phyloP scores from a whole-genome alignment of 2,888 invertebrate species.

The Nysson spinosus region DNA sequence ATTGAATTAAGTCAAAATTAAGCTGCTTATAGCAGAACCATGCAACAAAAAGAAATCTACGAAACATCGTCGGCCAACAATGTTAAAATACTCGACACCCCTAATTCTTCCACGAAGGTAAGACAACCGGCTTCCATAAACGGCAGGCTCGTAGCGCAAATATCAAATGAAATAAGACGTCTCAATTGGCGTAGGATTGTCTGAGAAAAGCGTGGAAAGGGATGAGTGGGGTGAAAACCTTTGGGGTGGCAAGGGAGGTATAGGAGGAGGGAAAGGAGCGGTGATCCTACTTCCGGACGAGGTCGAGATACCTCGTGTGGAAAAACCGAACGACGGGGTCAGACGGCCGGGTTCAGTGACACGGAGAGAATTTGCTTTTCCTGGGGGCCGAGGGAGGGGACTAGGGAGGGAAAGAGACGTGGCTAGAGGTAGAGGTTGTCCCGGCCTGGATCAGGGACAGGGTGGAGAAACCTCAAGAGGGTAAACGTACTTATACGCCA shows the following conservation, averaged over 20 bases:
- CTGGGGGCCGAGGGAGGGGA: constrained; percentile 50
- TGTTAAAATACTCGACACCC: no score
- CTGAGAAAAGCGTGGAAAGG: not conserved
- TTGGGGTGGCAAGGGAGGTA: not conserved
- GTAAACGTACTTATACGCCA: constrained; percentile 51
- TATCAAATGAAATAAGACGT: not conserved
- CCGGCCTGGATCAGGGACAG: constrained; percentile 5
- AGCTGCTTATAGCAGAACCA: no score
- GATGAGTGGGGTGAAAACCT: not conserved
- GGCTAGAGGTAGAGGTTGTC: constrained; percentile 6
- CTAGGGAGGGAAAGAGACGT: constrained; percentile 9
- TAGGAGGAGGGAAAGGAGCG: constrained; percentile 22
- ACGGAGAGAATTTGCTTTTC: constrained; percentile 72
- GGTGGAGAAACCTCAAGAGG: constrained; percentile 32
- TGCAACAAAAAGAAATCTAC: no score
- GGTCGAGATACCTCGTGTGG: constrained; percentile 71
- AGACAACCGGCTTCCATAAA: no score
- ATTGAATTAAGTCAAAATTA: no score
- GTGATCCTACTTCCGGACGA: constrained; percentile 66
- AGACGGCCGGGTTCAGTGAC: constrained; percentile 74
- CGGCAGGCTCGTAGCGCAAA: not conserved
- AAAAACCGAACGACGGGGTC: constrained; percentile 74
- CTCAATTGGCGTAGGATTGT: constrained; percentile 10
- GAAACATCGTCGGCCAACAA: no score
- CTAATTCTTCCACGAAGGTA: no score